Conservation (phyloP, 2,797 vertebrate genomes). For the Propithecus perrieri region DNA sequence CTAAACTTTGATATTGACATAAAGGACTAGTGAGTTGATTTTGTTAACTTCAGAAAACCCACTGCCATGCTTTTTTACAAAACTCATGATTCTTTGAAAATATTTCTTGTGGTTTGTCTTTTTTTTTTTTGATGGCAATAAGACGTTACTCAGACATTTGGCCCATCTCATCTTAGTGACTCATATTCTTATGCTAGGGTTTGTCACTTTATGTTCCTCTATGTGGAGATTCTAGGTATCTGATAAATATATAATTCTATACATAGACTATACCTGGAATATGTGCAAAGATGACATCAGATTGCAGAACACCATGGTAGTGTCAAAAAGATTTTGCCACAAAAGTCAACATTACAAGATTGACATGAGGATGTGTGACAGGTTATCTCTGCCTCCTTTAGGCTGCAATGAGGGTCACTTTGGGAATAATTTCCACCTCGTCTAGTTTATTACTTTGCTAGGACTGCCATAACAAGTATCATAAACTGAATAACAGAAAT, state of each 20-base stretch:
- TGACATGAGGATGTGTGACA: neutral
- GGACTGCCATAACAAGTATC: neutral
- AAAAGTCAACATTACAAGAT: neutral
- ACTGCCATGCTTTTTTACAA: neutral
- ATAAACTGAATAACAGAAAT: neutral
- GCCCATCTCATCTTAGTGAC: neutral
- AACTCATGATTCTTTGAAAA: conserved; percentile 18
- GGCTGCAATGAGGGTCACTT: neutral
- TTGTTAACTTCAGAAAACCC: conserved; percentile 23
- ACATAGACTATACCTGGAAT: neutral
- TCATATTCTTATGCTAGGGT: neutral
- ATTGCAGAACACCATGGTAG: neutral
- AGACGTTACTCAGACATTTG: conserved; percentile 31
- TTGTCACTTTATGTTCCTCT: neutral
- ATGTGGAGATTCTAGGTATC: neutral
- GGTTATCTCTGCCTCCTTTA: neutral
- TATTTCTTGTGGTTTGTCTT: neutral
- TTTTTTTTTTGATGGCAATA: conserved; percentile 30
- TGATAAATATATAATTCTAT: neutral
- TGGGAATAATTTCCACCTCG: neutral
- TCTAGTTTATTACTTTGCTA: neutral
- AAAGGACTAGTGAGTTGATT: conserved; percentile 4
- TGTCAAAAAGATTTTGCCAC: neutral
- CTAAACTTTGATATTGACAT: neutral
- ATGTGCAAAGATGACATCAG: neutral